These are phyloP conservation scores for Phataginus tetradactyla DNA, from an alignment of 2,797 vertebrate species.

Conservation along the genomic window DNA sequence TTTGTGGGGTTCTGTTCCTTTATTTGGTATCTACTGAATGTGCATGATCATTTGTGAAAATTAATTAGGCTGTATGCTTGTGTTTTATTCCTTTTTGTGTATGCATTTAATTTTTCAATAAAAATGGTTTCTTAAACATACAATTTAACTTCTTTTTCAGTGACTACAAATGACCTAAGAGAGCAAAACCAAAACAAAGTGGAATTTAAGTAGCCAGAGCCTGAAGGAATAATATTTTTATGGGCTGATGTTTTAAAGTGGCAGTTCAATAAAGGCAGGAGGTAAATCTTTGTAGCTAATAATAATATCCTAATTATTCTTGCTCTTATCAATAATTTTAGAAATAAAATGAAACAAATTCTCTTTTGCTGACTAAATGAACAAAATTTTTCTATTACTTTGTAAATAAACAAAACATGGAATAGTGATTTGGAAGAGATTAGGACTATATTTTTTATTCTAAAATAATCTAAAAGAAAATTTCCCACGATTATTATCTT, in stretches of 20 bases:
- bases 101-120: not conserved
- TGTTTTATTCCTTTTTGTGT: not conserved
- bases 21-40: not conserved
- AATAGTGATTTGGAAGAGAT: not conserved
- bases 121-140: not conserved
- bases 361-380: not conserved
- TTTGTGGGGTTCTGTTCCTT: not conserved
- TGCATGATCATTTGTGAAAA: not conserved
- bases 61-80: not conserved
- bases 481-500: not conserved
- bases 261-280: not conserved
- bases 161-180: not conserved
- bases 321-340: not conserved
- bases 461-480: not conserved
- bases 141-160: not conserved
- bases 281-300: not conserved
- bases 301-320: not conserved
- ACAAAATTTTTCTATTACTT: not conserved
- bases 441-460: not conserved
- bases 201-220: not conserved
- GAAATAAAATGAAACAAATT: not conserved
- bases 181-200: not conserved
- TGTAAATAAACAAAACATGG: not conserved
- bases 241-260: not conserved
- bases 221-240: not conserved